Conservation (phyloP, 2,888 invertebrate genomes). For the Bombylius major region DNA sequence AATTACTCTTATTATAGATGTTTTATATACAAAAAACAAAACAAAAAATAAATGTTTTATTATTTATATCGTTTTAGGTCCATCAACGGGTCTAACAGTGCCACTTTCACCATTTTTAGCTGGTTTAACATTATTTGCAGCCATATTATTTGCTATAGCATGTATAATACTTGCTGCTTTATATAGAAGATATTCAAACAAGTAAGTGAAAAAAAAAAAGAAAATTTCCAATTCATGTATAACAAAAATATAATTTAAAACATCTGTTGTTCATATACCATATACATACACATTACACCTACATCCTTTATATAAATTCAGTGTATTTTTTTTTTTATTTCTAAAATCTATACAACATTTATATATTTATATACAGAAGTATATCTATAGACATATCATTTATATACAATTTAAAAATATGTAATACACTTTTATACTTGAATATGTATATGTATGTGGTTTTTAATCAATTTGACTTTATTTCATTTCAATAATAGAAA, state of each 20-base stretch:
- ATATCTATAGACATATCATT: neutral
- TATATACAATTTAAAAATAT: neutral
- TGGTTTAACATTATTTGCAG: slow-evolving; percentile 63
- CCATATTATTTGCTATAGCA: slow-evolving; percentile 59
- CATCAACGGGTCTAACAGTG: slow-evolving; percentile 45
- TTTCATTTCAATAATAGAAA: slow-evolving; percentile 24
- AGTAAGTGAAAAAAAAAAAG: slow-evolving; percentile 30
- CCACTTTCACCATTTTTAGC: slow-evolving; percentile 64
- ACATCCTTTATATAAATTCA: no score
- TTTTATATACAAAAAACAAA: no score
- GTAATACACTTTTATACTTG: no score
- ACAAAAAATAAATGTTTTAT: no score
- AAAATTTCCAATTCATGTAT: neutral
- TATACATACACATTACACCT: neutral
- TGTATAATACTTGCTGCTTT: slow-evolving; percentile 64
- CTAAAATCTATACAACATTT: neutral
- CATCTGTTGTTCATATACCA: neutral
- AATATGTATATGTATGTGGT: no score
- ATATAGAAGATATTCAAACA: slow-evolving; percentile 47
- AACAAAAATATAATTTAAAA: neutral
- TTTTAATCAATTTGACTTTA: slow-evolving; percentile 13
- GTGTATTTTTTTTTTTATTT: no score
- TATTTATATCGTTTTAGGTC: slow-evolving; percentile 31
- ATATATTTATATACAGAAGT: neutral
- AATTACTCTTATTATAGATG: no score